Evolutionary conservation across 2,888 invertebrate genomes (phyloP).

Genomic region (Drosophila rubida): DNA sequence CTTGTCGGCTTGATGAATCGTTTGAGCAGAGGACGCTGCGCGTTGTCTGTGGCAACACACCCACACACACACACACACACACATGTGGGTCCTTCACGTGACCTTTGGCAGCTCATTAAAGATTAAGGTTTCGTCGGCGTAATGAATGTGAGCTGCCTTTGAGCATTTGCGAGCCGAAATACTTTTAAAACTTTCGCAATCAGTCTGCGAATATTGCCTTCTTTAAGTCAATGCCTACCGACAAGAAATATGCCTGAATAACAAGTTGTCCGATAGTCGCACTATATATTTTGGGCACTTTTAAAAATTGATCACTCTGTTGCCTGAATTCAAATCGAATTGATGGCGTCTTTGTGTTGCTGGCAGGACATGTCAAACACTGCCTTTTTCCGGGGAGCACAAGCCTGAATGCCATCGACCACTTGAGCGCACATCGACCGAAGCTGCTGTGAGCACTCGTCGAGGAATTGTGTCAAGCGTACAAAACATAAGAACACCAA

Average conservation of each 20-base stretch:
- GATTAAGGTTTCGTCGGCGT: slow-evolving; percentile 26
- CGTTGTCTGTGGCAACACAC: slow-evolving; percentile 10
- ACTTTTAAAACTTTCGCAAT: slow-evolving; percentile 9
- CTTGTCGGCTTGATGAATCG: slow-evolving; percentile 17
- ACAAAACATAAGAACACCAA: slow-evolving; percentile 57
- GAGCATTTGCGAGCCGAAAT: slow-evolving; percentile 3
- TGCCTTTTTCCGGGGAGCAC: too few relatives aligned
- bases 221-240: not conserved
- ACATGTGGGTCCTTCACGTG: slow-evolving; percentile 8
- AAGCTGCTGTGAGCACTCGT: slow-evolving; percentile 61
- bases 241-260: not conserved
- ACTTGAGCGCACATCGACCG: slow-evolving; percentile 54
- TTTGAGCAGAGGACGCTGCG: not conserved
- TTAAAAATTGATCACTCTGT: not conserved
- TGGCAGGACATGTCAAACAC: slow-evolving; percentile 4
- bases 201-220: too few relatives aligned
- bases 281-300: not conserved
- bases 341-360: slow-evolving; percentile 10
- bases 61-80: not conserved
- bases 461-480: slow-evolving; percentile 75
- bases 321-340: slow-evolving; percentile 6
- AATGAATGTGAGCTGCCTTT: slow-evolving; percentile 32
- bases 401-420: slow-evolving; percentile 76
- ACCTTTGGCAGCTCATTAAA: slow-evolving; percentile 33
- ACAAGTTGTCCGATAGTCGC: not conserved